Evolutionary conservation across 2,797 vertebrate genomes (phyloP).

Genomic region (Xenops minutus): DNA sequence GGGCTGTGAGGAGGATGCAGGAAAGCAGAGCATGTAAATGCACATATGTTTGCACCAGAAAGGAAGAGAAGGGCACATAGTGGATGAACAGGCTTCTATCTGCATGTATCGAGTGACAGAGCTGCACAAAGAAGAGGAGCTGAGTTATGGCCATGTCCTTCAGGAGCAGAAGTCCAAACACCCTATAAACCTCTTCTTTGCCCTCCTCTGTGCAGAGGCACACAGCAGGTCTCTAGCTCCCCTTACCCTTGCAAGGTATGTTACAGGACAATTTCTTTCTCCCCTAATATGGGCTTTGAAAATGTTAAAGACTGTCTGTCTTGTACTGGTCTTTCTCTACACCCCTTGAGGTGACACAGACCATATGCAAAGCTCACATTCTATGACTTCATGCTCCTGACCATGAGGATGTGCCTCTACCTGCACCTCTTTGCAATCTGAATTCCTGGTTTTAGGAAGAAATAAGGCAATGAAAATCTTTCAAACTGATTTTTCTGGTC

Average conservation of each 20-base stretch:
- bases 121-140: neutral
- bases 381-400: neutral
- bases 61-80: neutral
- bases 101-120: neutral
- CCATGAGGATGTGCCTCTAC: accelerated
- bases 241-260: neutral
- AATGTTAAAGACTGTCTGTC: neutral
- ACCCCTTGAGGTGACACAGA: accelerated
- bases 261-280: neutral
- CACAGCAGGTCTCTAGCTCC: neutral
- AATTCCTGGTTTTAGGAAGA: neutral
- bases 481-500: neutral
- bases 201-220: neutral
- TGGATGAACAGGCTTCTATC: neutral
- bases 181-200: neutral
- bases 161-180: neutral
- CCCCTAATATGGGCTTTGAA: neutral
- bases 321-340: neutral
- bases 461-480: neutral
- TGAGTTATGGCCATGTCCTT: neutral
- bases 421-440: neutral
- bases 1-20: slow-evolving; percentile 5
- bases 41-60: slow-evolving; percentile 20
- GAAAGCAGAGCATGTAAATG: slow-evolving; percentile 30
- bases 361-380: neutral